These are phyloP conservation scores for Anseranas semipalmata DNA, from an alignment of 2,113 vertebrate genomes.

Conservation along the genomic window DNA sequence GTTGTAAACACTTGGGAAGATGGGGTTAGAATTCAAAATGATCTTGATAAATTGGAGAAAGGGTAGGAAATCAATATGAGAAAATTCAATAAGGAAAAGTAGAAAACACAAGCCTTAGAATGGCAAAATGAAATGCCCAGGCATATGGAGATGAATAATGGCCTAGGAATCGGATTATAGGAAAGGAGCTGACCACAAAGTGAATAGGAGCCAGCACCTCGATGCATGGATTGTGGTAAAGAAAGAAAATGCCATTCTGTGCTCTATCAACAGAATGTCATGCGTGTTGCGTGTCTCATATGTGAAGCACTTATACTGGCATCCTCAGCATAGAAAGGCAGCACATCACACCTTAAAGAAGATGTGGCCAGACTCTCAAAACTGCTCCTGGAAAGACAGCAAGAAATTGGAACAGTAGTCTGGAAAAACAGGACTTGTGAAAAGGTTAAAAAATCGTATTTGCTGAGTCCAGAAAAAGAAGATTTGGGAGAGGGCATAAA, in stretches of 20 bases:
- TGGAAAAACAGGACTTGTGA: neutral
- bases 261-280: neutral
- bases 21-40: neutral
- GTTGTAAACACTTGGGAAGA: neutral
- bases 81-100: neutral
- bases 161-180: neutral
- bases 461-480: neutral
- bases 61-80: neutral
- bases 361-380: neutral
- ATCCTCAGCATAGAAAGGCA: neutral
- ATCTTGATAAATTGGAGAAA: neutral
- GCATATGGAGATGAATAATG: neutral
- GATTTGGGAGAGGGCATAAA: neutral
- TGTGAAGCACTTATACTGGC: neutral
- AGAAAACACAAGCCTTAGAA: neutral
- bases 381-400: neutral
- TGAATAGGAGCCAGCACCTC: neutral
- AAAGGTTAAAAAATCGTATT: neutral
- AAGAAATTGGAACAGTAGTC: neutral
- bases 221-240: neutral
- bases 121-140: neutral
- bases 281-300: rapidly evolving
- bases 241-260: neutral
- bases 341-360: neutral
- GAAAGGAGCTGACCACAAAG: neutral